These are phyloP conservation scores for Dasysyrphus albostriatus DNA, from an alignment of 2,888 invertebrate genomes.

Conservation along the genomic window DNA sequence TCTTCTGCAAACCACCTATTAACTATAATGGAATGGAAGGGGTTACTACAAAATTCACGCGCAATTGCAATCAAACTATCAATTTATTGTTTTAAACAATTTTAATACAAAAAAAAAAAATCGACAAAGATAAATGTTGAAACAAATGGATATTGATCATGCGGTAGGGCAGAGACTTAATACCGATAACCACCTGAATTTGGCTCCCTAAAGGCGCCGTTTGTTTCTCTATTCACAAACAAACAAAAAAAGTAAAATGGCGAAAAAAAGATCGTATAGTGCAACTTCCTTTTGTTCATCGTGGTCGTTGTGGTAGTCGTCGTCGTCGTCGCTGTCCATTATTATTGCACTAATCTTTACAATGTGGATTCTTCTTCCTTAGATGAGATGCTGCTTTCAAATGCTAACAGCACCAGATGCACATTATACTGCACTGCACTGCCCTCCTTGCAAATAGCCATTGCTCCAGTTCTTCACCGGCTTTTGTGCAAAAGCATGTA, in stretches of 20 bases:
- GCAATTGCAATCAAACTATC: conserved; percentile 44
- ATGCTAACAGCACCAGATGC: conserved; percentile 37
- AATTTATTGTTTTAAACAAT: conserved; percentile 48
- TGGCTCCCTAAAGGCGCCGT: conserved; percentile 50
- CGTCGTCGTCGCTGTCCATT: conserved; percentile 27
- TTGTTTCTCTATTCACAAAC: conserved; percentile 48
- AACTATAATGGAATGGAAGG: background rate
- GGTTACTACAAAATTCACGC: conserved; percentile 34
- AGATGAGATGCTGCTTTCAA: conserved; percentile 33
- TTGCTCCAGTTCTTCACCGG: conserved; percentile 61
- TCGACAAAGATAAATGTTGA: conserved; percentile 60
- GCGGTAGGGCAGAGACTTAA: conserved; percentile 30
- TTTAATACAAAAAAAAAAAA: conserved; percentile 29
- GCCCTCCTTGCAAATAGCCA: conserved; percentile 6
- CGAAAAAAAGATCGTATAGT: background rate
- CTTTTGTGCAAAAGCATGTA: conserved; percentile 46
- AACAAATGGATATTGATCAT: conserved; percentile 52
- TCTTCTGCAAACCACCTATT: conserved; percentile 18
- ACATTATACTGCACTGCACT: conserved; percentile 8
- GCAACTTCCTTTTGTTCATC: conserved; percentile 65
- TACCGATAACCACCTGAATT: conserved; percentile 59
- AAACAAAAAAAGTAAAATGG: conserved; percentile 1
- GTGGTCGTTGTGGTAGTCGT: conserved; percentile 2
- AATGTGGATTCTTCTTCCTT: conserved; percentile 57
- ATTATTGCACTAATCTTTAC: conserved; percentile 64